A percentile compares a stretch with the other conserved stretches of the same genome.
These are phyloP conservation scores for Neotragus moschatus DNA, from an alignment of 2,113 vertebrate genomes.

Conservation along the genomic window DNA sequence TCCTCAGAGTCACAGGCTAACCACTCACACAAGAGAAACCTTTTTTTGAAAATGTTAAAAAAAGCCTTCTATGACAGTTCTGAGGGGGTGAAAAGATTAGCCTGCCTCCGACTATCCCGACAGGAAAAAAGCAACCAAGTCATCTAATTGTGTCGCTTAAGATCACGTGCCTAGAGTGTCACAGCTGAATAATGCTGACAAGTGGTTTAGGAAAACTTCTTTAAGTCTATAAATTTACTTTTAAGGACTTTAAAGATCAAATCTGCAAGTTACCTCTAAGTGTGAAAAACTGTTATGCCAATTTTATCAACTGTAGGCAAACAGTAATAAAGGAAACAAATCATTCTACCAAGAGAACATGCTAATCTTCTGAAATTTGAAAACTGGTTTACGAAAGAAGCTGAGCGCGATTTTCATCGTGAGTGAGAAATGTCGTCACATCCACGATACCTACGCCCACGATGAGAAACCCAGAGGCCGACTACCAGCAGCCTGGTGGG, in stretches of 20 bases:
- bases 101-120: not conserved
- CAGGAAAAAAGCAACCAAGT: not conserved
- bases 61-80: not conserved
- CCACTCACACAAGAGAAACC: not conserved
- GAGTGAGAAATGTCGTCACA: not conserved
- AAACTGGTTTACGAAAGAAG: not conserved
- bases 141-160: not conserved
- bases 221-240: not conserved
- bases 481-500: rapidly evolving
- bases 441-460: rapidly evolving
- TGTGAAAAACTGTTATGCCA: not conserved
- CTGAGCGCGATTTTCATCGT: not conserved
- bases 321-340: not conserved
- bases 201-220: not conserved
- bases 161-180: not conserved
- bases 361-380: not conserved
- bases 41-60: not conserved
- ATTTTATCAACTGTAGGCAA: not conserved
- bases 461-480: not conserved
- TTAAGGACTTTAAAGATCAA: not conserved
- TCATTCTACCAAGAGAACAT: not conserved
- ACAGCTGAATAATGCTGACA: not conserved
- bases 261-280: not conserved
- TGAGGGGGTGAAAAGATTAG: not conserved
- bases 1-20: not conserved